Evolutionary conservation across 2,113 vertebrate genomes (phyloP).

Genomic region (Eubucco bourcierii): DNA sequence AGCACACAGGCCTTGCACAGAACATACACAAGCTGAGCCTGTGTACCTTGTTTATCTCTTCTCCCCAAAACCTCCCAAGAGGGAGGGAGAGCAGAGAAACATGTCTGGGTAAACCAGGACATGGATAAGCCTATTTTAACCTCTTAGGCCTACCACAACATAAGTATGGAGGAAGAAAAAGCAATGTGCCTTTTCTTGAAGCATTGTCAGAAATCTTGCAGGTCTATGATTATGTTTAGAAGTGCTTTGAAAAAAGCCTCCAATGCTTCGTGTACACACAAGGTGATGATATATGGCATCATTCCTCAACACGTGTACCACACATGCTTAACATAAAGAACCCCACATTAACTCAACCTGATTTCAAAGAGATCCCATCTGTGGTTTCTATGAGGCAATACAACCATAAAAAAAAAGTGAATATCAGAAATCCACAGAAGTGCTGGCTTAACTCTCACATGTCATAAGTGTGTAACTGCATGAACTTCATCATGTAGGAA

Average conservation of each 20-base stretch:
- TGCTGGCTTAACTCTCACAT: not conserved
- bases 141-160: too few relatives aligned
- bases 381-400: not conserved
- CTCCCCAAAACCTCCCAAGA: too few relatives aligned
- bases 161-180: not conserved
- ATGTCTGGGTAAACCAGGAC: too few relatives aligned
- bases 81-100: too few relatives aligned
- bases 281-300: constrained; percentile 65
- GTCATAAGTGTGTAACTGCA: not conserved
- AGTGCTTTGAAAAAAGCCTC: constrained; percentile 59
- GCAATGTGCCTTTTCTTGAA: not conserved
- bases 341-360: not conserved
- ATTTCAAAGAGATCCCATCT: constrained; percentile 22
- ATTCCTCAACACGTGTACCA: constrained; percentile 63
- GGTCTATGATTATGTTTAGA: constrained; percentile 42
- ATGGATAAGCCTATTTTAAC: too few relatives aligned
- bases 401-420: not conserved
- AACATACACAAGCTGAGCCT: too few relatives aligned
- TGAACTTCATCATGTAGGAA: not conserved
- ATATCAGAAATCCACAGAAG: not conserved
- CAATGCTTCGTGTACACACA: constrained; percentile 48
- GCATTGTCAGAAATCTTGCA: constrained; percentile 19
- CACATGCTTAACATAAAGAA: constrained; percentile 55
- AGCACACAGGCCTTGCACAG: too few relatives aligned
- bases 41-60: too few relatives aligned